A percentile compares a stretch with the other conserved stretches of the same genome.
phyloP scores from a whole-genome alignment of 2,113 vertebrate genomes.

The Bolborhynchus lineola region DNA sequence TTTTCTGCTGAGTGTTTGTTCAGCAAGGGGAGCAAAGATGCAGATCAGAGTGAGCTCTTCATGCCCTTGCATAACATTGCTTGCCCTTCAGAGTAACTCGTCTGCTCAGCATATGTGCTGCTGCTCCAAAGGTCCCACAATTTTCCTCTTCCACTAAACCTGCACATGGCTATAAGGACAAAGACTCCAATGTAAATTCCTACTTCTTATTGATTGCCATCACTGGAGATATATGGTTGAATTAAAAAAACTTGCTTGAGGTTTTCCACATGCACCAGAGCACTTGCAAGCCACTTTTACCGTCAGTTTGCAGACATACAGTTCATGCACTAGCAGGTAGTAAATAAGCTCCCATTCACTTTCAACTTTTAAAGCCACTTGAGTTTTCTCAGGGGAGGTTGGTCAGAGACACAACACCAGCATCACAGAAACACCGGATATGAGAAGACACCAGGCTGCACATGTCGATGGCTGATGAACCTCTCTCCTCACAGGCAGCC shows the following conservation, averaged over 20 bases:
- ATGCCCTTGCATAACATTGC: not conserved
- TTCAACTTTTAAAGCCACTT: not conserved
- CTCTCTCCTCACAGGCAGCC: fast-evolving
- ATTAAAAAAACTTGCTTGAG: not conserved
- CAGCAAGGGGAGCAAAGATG: not conserved
- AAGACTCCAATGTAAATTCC: not conserved
- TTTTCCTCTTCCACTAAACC: not conserved
- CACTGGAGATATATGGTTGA: not conserved
- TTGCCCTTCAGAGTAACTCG: not conserved
- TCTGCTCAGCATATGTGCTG: not conserved
- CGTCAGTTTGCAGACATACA: not conserved
- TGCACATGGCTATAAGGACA: not conserved
- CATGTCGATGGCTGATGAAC: not conserved
- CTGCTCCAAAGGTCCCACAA: not conserved
- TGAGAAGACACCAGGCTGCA: not conserved
- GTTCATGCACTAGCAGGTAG: not conserved
- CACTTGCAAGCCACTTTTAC: not conserved
- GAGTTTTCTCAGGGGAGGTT: not conserved
- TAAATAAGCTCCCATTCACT: not conserved
- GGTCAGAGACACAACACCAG: not conserved
- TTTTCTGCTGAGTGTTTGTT: not conserved
- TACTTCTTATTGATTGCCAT: not conserved
- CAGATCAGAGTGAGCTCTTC: not conserved
- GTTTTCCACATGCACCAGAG: not conserved
- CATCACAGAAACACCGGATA: not conserved